phyloP scores from a whole-genome alignment of 2,113 vertebrate species.

The Thomomys bottae region DNA sequence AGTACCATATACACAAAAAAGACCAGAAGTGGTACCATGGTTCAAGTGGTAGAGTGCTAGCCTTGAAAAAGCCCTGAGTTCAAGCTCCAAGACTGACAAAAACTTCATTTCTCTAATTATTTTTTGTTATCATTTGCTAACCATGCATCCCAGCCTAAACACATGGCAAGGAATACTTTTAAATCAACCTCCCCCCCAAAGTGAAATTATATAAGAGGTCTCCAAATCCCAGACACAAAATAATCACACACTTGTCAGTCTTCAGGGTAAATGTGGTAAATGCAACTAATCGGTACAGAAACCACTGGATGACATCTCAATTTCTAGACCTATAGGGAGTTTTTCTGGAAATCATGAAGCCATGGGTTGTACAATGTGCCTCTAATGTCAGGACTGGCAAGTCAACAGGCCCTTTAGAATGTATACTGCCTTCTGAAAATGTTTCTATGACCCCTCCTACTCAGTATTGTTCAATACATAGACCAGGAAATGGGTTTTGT shows the following conservation, averaged over 20 bases:
- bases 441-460: not conserved
- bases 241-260: not conserved
- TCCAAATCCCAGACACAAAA: not conserved
- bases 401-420: not conserved
- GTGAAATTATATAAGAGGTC: not conserved
- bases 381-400: not conserved
- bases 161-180: not conserved
- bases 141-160: not conserved
- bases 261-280: not conserved
- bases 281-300: not conserved
- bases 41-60: too few relatives aligned
- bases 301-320: not conserved
- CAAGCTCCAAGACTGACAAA: too few relatives aligned
- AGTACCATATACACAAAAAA: too few relatives aligned
- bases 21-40: too few relatives aligned
- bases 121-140: not conserved
- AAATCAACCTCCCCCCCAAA: not conserved
- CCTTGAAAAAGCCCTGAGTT: too few relatives aligned
- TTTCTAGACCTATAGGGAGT: not conserved
- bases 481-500: not conserved
- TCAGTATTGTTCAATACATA: not conserved
- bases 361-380: fast-evolving
- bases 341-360: not conserved
- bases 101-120: not conserved
- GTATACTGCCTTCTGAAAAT: not conserved